Base-by-base conservation (phyloP, 2,113 vertebrate genomes). In the Climacteris rufus region DNA sequence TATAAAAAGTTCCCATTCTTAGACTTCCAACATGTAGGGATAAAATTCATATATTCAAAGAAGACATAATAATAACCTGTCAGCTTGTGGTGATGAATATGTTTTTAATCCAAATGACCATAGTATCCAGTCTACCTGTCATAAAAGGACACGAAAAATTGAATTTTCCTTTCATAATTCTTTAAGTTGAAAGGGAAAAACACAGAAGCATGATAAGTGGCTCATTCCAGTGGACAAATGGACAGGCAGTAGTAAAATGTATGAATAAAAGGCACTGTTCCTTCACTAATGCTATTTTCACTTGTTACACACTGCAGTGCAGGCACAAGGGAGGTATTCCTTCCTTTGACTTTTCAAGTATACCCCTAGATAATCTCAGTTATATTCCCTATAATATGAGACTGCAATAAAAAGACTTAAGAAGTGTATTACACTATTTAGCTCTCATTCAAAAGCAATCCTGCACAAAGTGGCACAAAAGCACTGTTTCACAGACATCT, bases 61-160 rank as follows among this genome's bases (percentile, higher is more conserved):
- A 96, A 96, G 98, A 97, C 97, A 96, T 97, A 96, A 96, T 98
- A 98, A 98, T 97, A 97, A 97, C 97, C 96, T 96, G 96, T 95
- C 53, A 40, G 81, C 87, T 87, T 95, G 80, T 54, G 74, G 89
- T 98, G 98, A 98, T 95, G 92, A 96, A 98, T 98, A 95, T 92
- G 92, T 97, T 98, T 98, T 98, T 98, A 98, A 98, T 97, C 98
- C 97, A 97, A 98, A 98, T 98, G 98, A 97, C 98, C 97, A 98
- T 91, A 98, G 91, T 98, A 94, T 96, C 97, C 97, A 95, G 86
- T 92, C 96, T 97, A 97, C 97, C 96, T 97, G 97, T 98, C 98
- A 98, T 57, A 90, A 96, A 97, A 87, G 95, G 96, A 97, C 91
- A 95, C 88, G 13, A 94, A 97, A 97, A 98, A 98, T 93, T 93